A percentile compares a stretch with the other conserved stretches of the same genome.
Conservation (phyloP, 2,888 invertebrate genomes). For the Campopleginae sp. region DNA sequence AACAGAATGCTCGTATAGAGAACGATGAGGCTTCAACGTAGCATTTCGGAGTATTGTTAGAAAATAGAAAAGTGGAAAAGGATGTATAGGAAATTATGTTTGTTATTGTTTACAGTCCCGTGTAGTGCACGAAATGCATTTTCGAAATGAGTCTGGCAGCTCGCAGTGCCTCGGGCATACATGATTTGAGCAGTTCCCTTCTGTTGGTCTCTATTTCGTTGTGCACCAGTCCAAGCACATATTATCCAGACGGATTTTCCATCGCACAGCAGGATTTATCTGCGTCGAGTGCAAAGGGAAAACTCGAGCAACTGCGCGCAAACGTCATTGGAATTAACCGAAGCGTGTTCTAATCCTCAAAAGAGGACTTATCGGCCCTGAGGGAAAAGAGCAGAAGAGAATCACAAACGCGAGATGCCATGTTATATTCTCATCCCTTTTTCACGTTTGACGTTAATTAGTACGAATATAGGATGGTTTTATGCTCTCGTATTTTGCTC, state of each 20-base stretch:
- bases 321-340: constrained; percentile 46
- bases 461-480: constrained; percentile 24
- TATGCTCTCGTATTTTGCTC: constrained; percentile 32
- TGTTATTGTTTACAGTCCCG: background rate
- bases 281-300: constrained; percentile 21
- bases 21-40: background rate
- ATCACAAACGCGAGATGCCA: constrained; percentile 9
- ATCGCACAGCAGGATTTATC: constrained; percentile 19
- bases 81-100: background rate
- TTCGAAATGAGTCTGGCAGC: constrained; percentile 22
- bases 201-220: constrained; percentile 2
- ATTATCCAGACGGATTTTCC: constrained; percentile 17
- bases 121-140: background rate
- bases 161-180: constrained; percentile 4
- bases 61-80: background rate
- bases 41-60: background rate
- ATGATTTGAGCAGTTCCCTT: constrained; percentile 9
- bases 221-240: constrained; percentile 25
- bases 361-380: constrained; percentile 31
- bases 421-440: constrained; percentile 40
- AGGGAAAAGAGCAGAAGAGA: constrained; percentile 5
- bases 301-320: constrained; percentile 46
- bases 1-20: background rate
- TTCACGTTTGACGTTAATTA: constrained; percentile 62
- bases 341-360: constrained; percentile 46